Evolutionary conservation across 2,888 invertebrate genomes (phyloP), one percentile per base, ranked within the genome.

Genomic region (Tigriopus californicus): DNA sequence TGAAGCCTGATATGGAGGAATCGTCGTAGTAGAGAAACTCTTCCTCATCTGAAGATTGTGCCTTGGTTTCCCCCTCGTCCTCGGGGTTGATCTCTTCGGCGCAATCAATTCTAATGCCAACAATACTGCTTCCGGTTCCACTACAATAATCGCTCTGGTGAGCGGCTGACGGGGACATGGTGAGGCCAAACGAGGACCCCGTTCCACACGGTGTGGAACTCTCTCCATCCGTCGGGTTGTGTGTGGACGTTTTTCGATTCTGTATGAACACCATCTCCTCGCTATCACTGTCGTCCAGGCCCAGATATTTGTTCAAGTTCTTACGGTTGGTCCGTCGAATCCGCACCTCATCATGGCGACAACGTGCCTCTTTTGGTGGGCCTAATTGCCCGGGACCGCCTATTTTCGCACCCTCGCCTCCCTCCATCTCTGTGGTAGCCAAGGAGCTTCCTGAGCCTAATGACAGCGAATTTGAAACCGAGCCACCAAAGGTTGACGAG

Each of bases 231-330:
- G n/a, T n/a, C n/a, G 33, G 33, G 33, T 33, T 33, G 8, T 33
- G 33, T 33, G 33, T 33, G n/a, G 40, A 18, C 13, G n/a, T n/a
- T 54, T 33, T n/a, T 2, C n/a, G 15, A 15, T 54, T 54, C 22
- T 24, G 54, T n/a, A 54, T 54, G 41, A 54, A 54, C 10, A 54
- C 41, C 33, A 54, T 54, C 41, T 54, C 54, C 24, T 54, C 54
- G 15, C 20, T 20, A 41, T 54, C 54, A 20, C 20, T 20, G 41
- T 54, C 54, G 22, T 54, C 41, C n/a, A 54, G 22, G n/a, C 54
- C 54, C 15, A 54, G 40, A 22, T 40, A 54, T 33, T 54, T 54
- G 20, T 18, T 54, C 20, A 54, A 41, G 41, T 54, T 41, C 15
- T 54, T 54, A 15, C 40, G 54, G 24, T 54, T 15, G n/a, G n/a